Evolutionary conservation across 2,888 invertebrate species (phyloP), one percentile per base, ranked within the genome.

Genomic region (Omphaloscelis lunosa): DNA sequence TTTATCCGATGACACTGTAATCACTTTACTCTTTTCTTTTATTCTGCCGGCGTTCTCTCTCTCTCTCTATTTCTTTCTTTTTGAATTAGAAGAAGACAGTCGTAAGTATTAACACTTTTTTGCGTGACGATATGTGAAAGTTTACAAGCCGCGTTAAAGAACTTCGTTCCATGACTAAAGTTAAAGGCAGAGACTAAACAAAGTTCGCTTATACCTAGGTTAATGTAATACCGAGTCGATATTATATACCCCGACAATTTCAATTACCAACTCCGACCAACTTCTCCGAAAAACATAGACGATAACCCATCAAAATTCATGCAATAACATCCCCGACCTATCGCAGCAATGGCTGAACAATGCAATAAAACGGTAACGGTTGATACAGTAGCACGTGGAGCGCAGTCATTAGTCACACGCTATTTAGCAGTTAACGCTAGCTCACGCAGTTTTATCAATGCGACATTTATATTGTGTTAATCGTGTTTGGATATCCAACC

Each of bases 401-500:
- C 82, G 88, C 88, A 82, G 90, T 93, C 93, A 94, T 96, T 96
- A 95, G 92, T 94, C 92, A 94, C 96, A 96, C 96, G 96, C 96
- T 94, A 96, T 96, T 95, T 95, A 95, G 95, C 95, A 94, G 96
- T 96, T 96, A 96, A 93, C 92, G 91, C 84, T 83, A 88, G 89
- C 90, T 88, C 89, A 87, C 84, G 90, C 92, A 95, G 95, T 95
- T 95, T 94, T 95, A 95, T 96, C 96, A 95, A 95, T 93, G 93
- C 92, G 94, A 96, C 95, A 95, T 95, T 95, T 95, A 95, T 95
- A 95, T 95, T 94, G 94, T 93, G 94, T 94, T 95, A 95, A 95
- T 95, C 93, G 94, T 93, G 92, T 94, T 95, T 93, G 90, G 91
- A 87, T 93, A 92, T 90, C 89, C 91, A 90, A 87, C 89, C 79